Conservation (phyloP, 2,888 invertebrate species). For the Spodoptera littoralis region DNA sequence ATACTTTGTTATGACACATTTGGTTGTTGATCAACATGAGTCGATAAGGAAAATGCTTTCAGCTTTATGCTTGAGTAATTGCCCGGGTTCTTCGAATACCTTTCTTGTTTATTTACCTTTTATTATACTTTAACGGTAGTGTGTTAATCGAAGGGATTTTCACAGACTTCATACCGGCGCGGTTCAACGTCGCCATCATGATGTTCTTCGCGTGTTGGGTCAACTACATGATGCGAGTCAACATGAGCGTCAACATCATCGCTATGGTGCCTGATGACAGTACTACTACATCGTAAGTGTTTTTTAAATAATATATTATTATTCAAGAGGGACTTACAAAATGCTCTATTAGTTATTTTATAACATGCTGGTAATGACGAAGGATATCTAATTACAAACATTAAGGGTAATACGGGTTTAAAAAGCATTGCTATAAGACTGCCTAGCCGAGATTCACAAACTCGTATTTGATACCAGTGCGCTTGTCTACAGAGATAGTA, state of each 20-base stretch:
- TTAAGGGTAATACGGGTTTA: too few species aligned
- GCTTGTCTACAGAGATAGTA: too few species aligned
- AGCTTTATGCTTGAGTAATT: slow-evolving; percentile 26
- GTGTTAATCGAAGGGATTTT: slow-evolving; percentile 39
- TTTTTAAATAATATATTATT: background rate
- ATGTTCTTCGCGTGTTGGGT: slow-evolving; percentile 93
- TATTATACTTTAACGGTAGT: slow-evolving; percentile 7
- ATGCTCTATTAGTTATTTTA: too few species aligned
- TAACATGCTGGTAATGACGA: too few species aligned
- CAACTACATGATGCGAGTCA: slow-evolving; percentile 93
- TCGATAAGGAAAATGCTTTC: slow-evolving; percentile 49
- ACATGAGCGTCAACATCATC: slow-evolving; percentile 93
- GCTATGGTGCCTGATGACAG: slow-evolving; percentile 90
- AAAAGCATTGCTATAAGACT: too few species aligned
- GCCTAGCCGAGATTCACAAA: too few species aligned
- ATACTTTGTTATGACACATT: slow-evolving; percentile 30
- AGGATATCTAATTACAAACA: too few species aligned
- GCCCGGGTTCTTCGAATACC: slow-evolving; percentile 23
- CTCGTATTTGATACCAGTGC: too few species aligned
- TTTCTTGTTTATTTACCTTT: slow-evolving; percentile 19
- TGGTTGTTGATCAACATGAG: slow-evolving; percentile 35
- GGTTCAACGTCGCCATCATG: slow-evolving; percentile 90
- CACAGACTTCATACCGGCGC: slow-evolving; percentile 81
- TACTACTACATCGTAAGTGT: slow-evolving; percentile 78
- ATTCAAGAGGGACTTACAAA: too few species aligned